phyloP scores from a whole-genome alignment of 2,888 invertebrate species.

The Harpalus rufipes region DNA sequence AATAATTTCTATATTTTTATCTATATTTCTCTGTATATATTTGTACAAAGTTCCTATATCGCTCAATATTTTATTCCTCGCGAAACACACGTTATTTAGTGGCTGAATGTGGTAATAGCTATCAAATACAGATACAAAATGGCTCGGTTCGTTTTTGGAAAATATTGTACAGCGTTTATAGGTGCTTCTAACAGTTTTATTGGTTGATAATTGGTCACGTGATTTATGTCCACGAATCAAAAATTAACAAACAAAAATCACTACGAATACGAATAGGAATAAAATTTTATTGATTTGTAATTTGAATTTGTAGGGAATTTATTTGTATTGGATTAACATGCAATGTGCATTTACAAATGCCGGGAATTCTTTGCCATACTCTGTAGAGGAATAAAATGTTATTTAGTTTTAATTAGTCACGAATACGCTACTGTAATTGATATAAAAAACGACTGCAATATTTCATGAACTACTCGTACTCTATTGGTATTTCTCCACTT shows the following conservation, averaged over 20 bases:
- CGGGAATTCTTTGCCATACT: constrained; percentile 4
- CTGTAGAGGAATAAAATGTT: constrained; percentile 1
- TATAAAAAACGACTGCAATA: constrained; percentile 69
- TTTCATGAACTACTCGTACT: constrained; percentile 3
- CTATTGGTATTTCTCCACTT: constrained; percentile 9
- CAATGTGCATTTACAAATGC: constrained; percentile 25
- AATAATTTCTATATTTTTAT: neutral
- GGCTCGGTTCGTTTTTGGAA: constrained; percentile 61
- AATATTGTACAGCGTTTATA: constrained; percentile 61
- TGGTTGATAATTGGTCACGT: constrained; percentile 62
- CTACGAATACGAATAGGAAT: constrained; percentile 31
- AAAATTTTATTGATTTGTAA: constrained; percentile 38
- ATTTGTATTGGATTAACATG: constrained; percentile 26
- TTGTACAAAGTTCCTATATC: neutral
- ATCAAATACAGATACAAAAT: constrained; percentile 73
- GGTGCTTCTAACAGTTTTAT: constrained; percentile 59
- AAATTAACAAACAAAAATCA: constrained; percentile 45
- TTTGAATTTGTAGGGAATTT: constrained; percentile 19
- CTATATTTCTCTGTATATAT: neutral
- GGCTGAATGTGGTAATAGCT: constrained; percentile 72
- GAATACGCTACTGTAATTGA: constrained; percentile 70
- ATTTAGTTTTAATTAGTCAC: constrained; percentile 69
- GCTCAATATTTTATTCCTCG: constrained; percentile 71
- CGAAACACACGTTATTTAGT: constrained; percentile 74
- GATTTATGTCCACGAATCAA: constrained; percentile 59